phyloP scores from a whole-genome alignment of 2,113 vertebrate species.

The Corythornis cristatus region DNA sequence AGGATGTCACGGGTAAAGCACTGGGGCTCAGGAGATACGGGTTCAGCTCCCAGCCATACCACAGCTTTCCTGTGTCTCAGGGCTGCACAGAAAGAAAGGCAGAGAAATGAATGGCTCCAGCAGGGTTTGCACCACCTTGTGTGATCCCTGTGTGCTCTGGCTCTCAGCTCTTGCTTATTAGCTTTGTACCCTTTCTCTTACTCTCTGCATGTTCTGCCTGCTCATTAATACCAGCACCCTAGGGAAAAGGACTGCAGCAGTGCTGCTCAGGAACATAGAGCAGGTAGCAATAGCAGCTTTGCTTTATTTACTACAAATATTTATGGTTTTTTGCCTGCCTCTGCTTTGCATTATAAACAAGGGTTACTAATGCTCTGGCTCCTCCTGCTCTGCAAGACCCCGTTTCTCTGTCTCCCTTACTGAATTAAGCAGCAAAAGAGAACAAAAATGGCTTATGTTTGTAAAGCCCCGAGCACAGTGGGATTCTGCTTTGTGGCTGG shows the following conservation, averaged over 20 bases:
- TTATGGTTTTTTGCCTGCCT: neutral
- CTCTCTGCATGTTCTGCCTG: neutral
- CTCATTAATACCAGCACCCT: neutral
- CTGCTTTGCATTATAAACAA: neutral
- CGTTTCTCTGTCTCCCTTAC: neutral
- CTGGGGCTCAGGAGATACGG: neutral
- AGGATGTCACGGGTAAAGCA: constrained; percentile 61
- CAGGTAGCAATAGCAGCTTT: neutral
- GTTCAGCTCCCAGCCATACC: constrained; percentile 31
- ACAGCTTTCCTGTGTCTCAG: constrained; percentile 47
- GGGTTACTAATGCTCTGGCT: neutral
- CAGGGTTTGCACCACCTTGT: neutral
- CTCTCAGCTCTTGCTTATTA: neutral
- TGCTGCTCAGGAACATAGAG: neutral
- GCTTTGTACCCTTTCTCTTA: constrained; percentile 16
- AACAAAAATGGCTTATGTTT: constrained; percentile 30
- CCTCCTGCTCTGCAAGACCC: neutral
- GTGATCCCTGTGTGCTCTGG: neutral
- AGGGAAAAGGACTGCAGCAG: neutral
- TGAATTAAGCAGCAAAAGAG: neutral
- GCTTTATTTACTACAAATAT: constrained; percentile 36
- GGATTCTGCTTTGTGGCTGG: neutral
- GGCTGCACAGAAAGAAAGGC: neutral
- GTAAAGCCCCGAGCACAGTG: constrained; percentile 8
- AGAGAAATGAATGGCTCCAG: constrained; percentile 14